Conservation (phyloP, 2,113 vertebrate genomes). For the Chloroceryle aenea region DNA sequence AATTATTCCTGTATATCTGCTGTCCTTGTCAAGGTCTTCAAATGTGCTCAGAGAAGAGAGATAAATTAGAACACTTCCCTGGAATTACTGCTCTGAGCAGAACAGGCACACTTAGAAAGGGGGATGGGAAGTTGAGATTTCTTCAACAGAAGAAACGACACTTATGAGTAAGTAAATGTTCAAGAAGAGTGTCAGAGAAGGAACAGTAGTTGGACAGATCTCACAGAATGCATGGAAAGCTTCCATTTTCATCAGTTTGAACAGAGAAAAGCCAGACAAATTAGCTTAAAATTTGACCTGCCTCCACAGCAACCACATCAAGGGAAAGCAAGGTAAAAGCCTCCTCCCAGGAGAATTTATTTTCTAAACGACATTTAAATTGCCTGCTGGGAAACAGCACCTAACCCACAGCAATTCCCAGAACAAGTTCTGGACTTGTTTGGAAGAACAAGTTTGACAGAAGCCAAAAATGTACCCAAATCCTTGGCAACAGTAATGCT, state of each 20-base stretch:
- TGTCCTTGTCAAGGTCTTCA: not conserved
- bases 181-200: not conserved
- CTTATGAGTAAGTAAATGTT: not conserved
- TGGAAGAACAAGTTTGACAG: not conserved
- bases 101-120: not conserved
- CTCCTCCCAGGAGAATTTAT: not conserved
- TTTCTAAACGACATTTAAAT: not conserved
- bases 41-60: not conserved
- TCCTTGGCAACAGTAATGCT: not conserved
- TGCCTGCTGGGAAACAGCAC: not conserved
- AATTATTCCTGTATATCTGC: not conserved
- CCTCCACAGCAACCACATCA: conserved; percentile 1
- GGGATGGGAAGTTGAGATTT: not conserved
- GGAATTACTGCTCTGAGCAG: not conserved
- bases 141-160: not conserved
- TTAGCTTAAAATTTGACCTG: not conserved
- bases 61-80: not conserved
- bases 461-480: not conserved
- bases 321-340: not conserved
- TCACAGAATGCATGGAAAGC: not conserved
- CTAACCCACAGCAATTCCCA: not conserved
- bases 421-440: not conserved
- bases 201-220: not conserved
- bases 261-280: not conserved
- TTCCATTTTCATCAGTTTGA: not conserved